These are phyloP conservation scores for Sylvicola cinctus DNA, from an alignment of 2,888 invertebrate species.

Conservation along the genomic window DNA sequence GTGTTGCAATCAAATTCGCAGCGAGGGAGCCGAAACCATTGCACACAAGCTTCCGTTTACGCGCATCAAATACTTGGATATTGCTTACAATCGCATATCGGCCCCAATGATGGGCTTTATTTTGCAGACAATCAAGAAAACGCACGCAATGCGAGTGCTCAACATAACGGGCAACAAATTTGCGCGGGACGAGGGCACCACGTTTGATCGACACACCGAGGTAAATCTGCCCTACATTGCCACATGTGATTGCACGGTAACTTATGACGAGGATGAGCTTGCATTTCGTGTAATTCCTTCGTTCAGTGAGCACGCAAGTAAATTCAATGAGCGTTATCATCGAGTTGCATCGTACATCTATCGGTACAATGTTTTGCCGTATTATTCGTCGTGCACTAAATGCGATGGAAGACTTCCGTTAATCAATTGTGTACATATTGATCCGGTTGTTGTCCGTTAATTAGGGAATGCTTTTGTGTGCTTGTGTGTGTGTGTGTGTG, in stretches of 20 bases:
- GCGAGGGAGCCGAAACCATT: conserved; percentile 18
- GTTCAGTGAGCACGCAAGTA: conserved; percentile 4
- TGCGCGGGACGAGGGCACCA: conserved; percentile 11
- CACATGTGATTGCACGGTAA: conserved; percentile 12
- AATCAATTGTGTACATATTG: not conserved
- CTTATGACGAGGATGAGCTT: conserved; percentile 13
- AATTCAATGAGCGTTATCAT: conserved; percentile 6
- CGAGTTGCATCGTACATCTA: conserved; percentile 4
- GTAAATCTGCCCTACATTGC: conserved; percentile 13
- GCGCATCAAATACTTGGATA: conserved; percentile 13
- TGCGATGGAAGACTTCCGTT: not conserved
- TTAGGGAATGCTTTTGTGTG: too few species aligned
- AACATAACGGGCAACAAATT: conserved; percentile 17
- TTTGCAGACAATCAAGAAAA: conserved; percentile 16
- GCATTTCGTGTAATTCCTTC: conserved; percentile 15
- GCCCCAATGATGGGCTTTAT: conserved; percentile 13
- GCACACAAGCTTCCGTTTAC: conserved; percentile 12
- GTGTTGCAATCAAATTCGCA: conserved; percentile 15
- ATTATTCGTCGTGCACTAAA: not conserved
- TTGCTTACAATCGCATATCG: conserved; percentile 16
- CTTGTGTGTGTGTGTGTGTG: too few species aligned
- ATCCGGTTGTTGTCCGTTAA: not conserved
- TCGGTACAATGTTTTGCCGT: conserved; percentile 1
- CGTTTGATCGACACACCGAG: conserved; percentile 14
- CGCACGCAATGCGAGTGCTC: conserved; percentile 12